phyloP scores from a whole-genome alignment of 2,113 vertebrate genomes.

The Riparia riparia region DNA sequence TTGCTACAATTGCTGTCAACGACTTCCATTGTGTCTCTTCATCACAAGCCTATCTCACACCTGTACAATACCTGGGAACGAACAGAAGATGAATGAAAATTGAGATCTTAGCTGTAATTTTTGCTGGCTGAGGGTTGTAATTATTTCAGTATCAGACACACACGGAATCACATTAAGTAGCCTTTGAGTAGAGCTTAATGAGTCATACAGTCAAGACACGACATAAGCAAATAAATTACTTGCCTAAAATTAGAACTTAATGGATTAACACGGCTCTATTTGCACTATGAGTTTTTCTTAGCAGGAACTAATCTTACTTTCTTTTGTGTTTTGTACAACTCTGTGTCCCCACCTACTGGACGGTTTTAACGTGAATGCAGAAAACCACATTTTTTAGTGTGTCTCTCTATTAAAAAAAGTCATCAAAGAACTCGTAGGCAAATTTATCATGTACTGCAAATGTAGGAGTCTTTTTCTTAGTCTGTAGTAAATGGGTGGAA shows the following conservation, averaged over 20 bases:
- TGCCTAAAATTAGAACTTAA: background rate
- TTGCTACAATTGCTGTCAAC: background rate
- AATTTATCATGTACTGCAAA: background rate
- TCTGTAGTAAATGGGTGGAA: background rate
- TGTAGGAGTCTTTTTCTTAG: background rate
- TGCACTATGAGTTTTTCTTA: background rate
- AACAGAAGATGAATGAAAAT: background rate
- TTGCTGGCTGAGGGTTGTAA: background rate
- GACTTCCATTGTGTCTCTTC: background rate
- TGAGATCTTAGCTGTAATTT: background rate
- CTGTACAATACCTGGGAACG: background rate
- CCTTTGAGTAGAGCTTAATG: background rate
- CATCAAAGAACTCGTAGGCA: background rate
- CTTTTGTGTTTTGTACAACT: background rate
- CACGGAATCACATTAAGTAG: background rate
- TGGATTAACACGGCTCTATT: background rate
- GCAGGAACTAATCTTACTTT: background rate
- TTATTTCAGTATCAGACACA: constrained; percentile 11
- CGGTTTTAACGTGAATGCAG: background rate
- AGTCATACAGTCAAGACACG: background rate
- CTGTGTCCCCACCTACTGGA: constrained; percentile 61
- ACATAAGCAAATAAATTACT: background rate
- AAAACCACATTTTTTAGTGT: fast-evolving
- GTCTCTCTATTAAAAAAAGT: background rate
- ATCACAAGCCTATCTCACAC: background rate